Base-by-base conservation (phyloP, 2,888 invertebrate genomes). In the Boloria selene region DNA sequence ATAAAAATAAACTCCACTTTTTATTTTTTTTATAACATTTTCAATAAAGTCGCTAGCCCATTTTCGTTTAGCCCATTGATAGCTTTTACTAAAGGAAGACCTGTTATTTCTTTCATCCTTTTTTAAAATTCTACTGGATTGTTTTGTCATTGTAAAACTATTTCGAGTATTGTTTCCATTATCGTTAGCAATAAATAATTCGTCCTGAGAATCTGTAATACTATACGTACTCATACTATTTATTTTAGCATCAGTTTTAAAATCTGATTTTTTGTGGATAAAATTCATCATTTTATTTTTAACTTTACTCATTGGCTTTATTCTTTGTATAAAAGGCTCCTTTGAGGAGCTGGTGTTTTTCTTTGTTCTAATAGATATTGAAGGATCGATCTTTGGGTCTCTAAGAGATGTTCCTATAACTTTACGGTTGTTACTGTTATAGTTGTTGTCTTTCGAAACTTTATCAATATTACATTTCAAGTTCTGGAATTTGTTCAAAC, bases 31-130 rank as follows among this genome's bases (percentile, higher is more conserved):
- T 49, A 90, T 86, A 16, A 91, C 82, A 65, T 81, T 88, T n/a
- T 91, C 91, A 60, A 90, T 84, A 58, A 88, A 85, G 56, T 89
- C 87, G 72, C 82, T 88, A 0, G 85, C 82, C 83, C 85, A 80
- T 72, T 82, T 88, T 13, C 79, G 78, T 77, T 84, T 89, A 13
- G 82, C 73, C 83, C 85, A 83, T 14, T 80, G 77, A 64, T 78
- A 65, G 60, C 69, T 74, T 17, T 70, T 63, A 13, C 42, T 47
- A 17, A 31, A 16, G 49, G 62, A 13, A 13, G 42, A 42, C 3
- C 42, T 58, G 16, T 55, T 61, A 50, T 26, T 53, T 49, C 59
- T 59, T 26, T 18, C 13, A 47, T 42, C 51, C 53, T 65, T 60
- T 18, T 49, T 56, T 13, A 56, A 45, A 26, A 56, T n/a, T 45